Evolutionary conservation across 2,888 invertebrate species (phyloP), one percentile per base, ranked within the genome.

Genomic region (Eupithecia insigniata): DNA sequence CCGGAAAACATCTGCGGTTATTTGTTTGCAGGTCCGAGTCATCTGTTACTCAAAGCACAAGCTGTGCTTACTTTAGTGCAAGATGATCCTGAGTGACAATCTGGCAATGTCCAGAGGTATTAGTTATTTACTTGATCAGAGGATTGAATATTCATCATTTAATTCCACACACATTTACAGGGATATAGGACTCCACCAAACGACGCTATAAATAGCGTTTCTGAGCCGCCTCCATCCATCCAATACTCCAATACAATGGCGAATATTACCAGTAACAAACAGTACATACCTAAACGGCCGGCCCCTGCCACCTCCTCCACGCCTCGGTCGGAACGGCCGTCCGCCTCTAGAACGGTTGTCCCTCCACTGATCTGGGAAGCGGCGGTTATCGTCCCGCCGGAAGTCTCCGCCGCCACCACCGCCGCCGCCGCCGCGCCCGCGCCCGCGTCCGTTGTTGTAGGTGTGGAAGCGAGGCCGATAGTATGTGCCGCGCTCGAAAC

Each of bases 401-500:
- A 94, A 93, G 87, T 93, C 94, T 0, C 85, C 87, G 46, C 93
- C 90, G 74, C 92, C 83, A 80, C 95, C 85, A n/a, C 95, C 88
- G 69, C 86, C 84, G 2, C 94, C 92, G 4, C 93, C 90, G 74
- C 92, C 83, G 80, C 95, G 85, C n/a, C 95, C 88, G 70, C 86
- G 84, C 2, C 94, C 92, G 3, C 95, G 95, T 68, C 96, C 95
- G 55, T 95, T 94, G 86, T 95, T 95, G 89, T 95, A 96, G 28
- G 95, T 95, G 86, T 96, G 96, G 95, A 97, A 97, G 76, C 97
- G 95, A 1, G 97, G 97, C 81, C 97, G 96, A 92, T 97, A 97
- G 89, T 97, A 97, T 0, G 97, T 97, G 77, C 97, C 97, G 70
- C 97, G 95, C 85, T 96, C 96, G 87, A 95, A 96, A 28, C 95